Evolutionary conservation across 2,888 invertebrate species (phyloP).

Genomic region (Dendrolimus pini): DNA sequence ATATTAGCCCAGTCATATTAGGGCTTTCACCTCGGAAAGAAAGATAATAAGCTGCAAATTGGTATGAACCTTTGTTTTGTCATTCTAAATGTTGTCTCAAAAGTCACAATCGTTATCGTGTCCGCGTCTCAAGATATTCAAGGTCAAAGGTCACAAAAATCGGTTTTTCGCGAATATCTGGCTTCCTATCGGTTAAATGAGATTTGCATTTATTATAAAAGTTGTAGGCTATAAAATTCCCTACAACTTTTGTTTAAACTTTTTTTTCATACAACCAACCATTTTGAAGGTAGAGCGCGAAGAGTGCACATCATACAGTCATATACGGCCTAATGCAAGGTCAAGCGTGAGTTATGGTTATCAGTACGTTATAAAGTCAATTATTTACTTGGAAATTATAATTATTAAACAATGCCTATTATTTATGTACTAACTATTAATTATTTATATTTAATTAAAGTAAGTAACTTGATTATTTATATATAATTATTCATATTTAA

Average conservation of each 20-base stretch:
- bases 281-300: constrained; percentile 16
- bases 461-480: constrained; percentile 9
- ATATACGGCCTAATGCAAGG: constrained; percentile 20
- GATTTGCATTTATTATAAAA: constrained; percentile 11
- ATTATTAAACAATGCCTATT: constrained; percentile 12
- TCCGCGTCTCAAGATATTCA: constrained; percentile 10
- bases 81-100: constrained; percentile 9
- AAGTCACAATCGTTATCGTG: constrained; percentile 9
- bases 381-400: constrained; percentile 7
- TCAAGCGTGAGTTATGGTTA: constrained; percentile 20
- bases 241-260: no score
- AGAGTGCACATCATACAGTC: constrained; percentile 16
- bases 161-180: constrained; percentile 9
- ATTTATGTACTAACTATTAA: constrained; percentile 14
- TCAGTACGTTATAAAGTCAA: constrained; percentile 16
- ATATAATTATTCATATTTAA: constrained; percentile 13
- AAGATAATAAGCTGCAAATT: constrained; percentile 10
- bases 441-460: constrained; percentile 10
- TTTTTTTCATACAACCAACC: constrained; percentile 7
- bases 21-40: constrained; percentile 4
- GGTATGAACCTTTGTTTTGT: constrained; percentile 9
- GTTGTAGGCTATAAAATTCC: constrained; percentile 13
- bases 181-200: constrained; percentile 11
- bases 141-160: constrained; percentile 6
- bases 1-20: no score